Percentiles rank a stretch among this genome's conserved stretches.
These are phyloP conservation scores for Threskiornis aethiopicus DNA, from an alignment of 2,797 vertebrate species.

Conservation along the genomic window DNA sequence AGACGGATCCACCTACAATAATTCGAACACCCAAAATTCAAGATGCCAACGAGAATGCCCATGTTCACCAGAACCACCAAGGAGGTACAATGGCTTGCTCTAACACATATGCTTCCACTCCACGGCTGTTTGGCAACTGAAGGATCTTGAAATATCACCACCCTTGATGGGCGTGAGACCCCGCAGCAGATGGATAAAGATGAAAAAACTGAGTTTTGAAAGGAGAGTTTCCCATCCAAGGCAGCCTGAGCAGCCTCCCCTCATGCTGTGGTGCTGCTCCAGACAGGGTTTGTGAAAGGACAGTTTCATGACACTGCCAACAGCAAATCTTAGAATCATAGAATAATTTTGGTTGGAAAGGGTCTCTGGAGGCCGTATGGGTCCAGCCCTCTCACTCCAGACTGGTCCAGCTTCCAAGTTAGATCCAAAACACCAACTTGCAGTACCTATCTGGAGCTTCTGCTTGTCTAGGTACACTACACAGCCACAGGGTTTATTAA, in stretches of 20 bases:
- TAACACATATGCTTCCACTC: neutral
- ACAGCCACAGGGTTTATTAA: neutral
- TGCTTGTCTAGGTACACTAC: neutral
- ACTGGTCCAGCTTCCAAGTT: neutral
- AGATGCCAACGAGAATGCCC: neutral
- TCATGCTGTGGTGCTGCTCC: neutral
- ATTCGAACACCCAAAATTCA: neutral
- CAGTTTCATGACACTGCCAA: neutral
- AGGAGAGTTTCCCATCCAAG: neutral
- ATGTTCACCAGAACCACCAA: neutral
- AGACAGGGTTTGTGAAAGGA: neutral
- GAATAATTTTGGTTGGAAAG: neutral
- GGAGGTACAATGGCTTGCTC: neutral
- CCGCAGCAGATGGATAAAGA: neutral
- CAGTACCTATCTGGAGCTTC: neutral
- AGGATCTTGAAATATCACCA: neutral
- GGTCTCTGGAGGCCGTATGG: neutral
- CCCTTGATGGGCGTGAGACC: neutral
- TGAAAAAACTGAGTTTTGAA: neutral
- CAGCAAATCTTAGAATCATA: neutral
- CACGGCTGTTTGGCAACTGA: neutral
- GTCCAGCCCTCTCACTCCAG: neutral
- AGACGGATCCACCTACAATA: rapidly evolving
- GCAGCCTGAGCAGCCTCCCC: neutral
- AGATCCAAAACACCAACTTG: neutral